phyloP scores from a whole-genome alignment of 1,140 invertebrate genomes.

The Mactra quadrangularis region DNA sequence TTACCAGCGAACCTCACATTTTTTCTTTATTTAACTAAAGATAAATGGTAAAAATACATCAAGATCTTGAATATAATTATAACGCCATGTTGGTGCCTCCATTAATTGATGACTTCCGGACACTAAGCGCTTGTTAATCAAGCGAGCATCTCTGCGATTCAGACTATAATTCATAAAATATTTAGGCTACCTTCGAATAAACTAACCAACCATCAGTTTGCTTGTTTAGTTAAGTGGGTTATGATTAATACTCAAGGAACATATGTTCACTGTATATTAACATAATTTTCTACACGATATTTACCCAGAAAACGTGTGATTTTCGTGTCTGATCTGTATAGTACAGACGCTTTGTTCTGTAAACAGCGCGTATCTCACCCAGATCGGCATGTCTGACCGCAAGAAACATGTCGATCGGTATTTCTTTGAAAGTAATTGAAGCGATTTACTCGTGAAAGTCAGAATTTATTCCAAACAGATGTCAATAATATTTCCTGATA shows the following conservation, averaged over 20 bases:
- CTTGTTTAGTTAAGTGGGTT: background rate
- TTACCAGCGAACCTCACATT: too few relatives aligned
- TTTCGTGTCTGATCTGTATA: background rate
- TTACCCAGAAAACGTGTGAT: background rate
- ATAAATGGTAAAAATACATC: too few relatives aligned
- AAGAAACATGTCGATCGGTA: background rate
- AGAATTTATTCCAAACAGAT: constrained; percentile 7
- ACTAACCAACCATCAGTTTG: constrained; percentile 47
- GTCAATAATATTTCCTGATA: background rate
- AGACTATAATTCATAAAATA: background rate
- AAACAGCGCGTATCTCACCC: background rate
- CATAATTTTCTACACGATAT: constrained; percentile 1
- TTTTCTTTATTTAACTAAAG: too few relatives aligned
- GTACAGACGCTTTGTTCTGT: background rate
- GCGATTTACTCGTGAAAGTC: constrained; percentile 20
- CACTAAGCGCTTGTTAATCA: background rate
- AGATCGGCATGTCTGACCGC: background rate
- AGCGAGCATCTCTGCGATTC: background rate
- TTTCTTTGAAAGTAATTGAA: background rate
- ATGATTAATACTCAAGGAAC: constrained; percentile 33
- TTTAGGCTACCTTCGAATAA: constrained; percentile 1
- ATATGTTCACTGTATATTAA: constrained; percentile 5
- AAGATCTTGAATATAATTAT: constrained; percentile 8
- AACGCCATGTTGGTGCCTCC: constrained; percentile 9
- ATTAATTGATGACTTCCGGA: constrained; percentile 33